Evolutionary conservation across 2,797 vertebrate species (phyloP), one percentile per base, ranked within the genome.

Genomic region (Crypturellus tataupa): DNA sequence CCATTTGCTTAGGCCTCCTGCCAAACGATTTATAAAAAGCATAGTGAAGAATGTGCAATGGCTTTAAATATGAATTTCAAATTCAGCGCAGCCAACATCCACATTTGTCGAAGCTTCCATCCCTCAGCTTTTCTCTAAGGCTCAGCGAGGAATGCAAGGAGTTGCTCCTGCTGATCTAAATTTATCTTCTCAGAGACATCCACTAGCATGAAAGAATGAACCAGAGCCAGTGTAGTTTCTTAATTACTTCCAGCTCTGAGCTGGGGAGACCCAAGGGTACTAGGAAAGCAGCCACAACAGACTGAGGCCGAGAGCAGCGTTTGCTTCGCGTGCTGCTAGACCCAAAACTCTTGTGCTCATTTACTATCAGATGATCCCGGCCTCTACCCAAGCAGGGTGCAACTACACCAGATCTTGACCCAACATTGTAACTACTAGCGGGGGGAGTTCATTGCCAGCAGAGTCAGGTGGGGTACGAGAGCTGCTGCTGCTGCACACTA

Each of bases 21-120:
- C 95, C 95, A 96, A 65, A 91, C 84, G 68, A 42, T 82, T 94
- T 95, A 93, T 95, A 94, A 96, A 96, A 96, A 93, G 89, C 94
- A 95, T 89, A 77, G 91, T 88, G 84, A 94, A 94, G 94, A 96
- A 97, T 91, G 91, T 88, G 85, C 91, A 87, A 82, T 17, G 55
- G 71, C 78, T 96, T 94, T 94, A 94, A 90, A 93, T 86, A 94
- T 8, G 75, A 82, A 96, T 91, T 94, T 95, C 68, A 88, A 84
- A 88, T 82, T 49, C 78, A 87, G 85, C 12, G 44, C 60, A 91
- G 95, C 96, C 93, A 95, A 96, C 84, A 97, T 78, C 58, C 64
- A 91, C 91, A 94, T 96, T 96, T 91, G 85, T 73, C 73, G 78
- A 95, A 83, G 60, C 83, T 94, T 91, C 85, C 68, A 94, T 88